phyloP scores from a whole-genome alignment of 2,888 invertebrate species.

The Stenoptilia bipunctidactyla region DNA sequence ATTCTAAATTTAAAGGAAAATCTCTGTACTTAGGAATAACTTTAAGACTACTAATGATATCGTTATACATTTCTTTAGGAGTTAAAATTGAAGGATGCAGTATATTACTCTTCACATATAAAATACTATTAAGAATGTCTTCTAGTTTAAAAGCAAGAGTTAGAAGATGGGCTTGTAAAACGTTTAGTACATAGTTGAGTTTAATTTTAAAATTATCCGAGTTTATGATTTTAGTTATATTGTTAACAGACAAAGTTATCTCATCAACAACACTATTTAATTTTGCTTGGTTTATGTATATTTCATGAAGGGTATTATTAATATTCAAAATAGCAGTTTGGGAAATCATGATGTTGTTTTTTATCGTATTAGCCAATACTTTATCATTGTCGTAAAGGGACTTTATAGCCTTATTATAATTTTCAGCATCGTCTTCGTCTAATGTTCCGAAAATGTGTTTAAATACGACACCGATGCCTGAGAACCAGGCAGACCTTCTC shows the following conservation, averaged over 20 bases:
- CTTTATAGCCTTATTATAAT: slow-evolving; percentile 3
- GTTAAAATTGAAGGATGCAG: slow-evolving; percentile 9
- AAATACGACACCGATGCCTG: slow-evolving; percentile 14
- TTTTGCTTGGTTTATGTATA: background rate
- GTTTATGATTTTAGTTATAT: background rate
- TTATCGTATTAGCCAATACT: background rate
- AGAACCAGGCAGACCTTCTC: slow-evolving; percentile 17
- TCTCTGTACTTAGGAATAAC: slow-evolving; percentile 6
- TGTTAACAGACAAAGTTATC: background rate
- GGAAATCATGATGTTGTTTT: slow-evolving; percentile 1
- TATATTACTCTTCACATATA: slow-evolving; percentile 7
- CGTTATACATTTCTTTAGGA: slow-evolving; percentile 9
- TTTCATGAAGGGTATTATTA: background rate
- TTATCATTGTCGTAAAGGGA: background rate
- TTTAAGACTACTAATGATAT: slow-evolving; percentile 8
- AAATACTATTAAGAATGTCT: slow-evolving; percentile 5
- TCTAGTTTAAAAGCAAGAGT: slow-evolving; percentile 11
- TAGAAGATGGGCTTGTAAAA: slow-evolving; percentile 7
- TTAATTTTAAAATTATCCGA: slow-evolving; percentile 4
- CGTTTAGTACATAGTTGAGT: slow-evolving; percentile 6
- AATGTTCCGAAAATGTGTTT: slow-evolving; percentile 11
- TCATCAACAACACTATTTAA: background rate
- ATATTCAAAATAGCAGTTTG: background rate
- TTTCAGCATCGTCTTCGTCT: slow-evolving; percentile 3
- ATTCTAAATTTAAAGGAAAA: slow-evolving; percentile 8